phyloP scores from a whole-genome alignment of 2,888 invertebrate species.

The Tyria jacobaeae region DNA sequence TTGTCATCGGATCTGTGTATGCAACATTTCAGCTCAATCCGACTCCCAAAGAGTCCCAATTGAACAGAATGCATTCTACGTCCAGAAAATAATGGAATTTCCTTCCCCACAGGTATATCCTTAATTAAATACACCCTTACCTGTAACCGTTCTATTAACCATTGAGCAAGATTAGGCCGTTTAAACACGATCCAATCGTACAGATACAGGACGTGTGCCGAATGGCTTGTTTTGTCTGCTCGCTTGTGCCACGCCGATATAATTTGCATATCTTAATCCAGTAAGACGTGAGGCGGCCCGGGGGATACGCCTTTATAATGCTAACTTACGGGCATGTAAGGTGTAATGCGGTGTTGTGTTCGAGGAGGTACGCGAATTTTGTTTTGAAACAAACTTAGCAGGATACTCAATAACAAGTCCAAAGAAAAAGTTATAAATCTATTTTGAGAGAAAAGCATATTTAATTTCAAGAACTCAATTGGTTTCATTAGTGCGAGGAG shows the following conservation, averaged over 20 bases:
- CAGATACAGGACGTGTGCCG: constrained; percentile 44
- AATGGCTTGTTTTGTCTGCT: constrained; percentile 53
- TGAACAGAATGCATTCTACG: background rate
- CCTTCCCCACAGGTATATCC: constrained; percentile 30
- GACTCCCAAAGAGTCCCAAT: background rate
- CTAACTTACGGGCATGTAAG: constrained; percentile 35
- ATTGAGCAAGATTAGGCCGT: constrained; percentile 40
- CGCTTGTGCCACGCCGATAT: constrained; percentile 50
- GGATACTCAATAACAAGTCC: too few species aligned
- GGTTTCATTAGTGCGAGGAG: too few species aligned
- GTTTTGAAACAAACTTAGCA: too few species aligned
- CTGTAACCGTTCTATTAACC: constrained; percentile 21
- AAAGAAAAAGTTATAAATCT: too few species aligned
- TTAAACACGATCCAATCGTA: constrained; percentile 46
- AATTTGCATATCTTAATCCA: constrained; percentile 69
- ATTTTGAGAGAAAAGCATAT: too few species aligned
- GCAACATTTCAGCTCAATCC: too few species aligned
- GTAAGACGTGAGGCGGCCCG: constrained; percentile 44
- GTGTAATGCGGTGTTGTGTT: constrained; percentile 28
- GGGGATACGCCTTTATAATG: constrained; percentile 49
- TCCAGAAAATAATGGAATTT: background rate
- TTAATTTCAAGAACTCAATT: too few species aligned
- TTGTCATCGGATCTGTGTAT: too few species aligned
- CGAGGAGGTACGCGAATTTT: constrained; percentile 1
- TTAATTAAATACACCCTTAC: constrained; percentile 44